These are phyloP conservation scores for Dorcus hopei DNA, from an alignment of 2,888 invertebrate species.

Conservation along the genomic window DNA sequence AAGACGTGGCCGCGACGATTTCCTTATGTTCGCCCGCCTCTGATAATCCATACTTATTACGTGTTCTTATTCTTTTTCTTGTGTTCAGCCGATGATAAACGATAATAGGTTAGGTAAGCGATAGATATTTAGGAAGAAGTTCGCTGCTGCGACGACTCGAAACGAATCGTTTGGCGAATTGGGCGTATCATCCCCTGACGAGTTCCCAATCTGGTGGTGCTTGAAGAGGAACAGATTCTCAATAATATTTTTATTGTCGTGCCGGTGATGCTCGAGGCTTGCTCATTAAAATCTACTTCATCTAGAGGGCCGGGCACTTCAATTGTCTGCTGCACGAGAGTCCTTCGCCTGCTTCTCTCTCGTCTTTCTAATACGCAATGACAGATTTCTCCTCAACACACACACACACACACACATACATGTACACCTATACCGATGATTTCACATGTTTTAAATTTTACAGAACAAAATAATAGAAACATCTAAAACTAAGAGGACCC, in stretches of 20 bases:
- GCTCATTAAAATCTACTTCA: conserved; percentile 33
- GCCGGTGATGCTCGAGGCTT: conserved; percentile 21
- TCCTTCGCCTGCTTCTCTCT: conserved; percentile 7
- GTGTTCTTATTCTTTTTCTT: conserved; percentile 46
- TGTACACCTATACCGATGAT: neutral
- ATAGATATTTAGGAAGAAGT: conserved; percentile 32
- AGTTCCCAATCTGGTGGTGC: neutral
- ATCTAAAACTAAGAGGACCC: too few species aligned
- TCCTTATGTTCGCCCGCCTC: conserved; percentile 38
- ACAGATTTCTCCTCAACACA: neutral
- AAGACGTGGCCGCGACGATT: conserved; percentile 27
- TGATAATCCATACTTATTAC: conserved; percentile 50
- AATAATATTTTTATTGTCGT: conserved; percentile 22
- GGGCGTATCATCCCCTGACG: too few species aligned
- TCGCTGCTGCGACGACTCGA: neutral
- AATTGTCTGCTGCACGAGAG: conserved; percentile 24
- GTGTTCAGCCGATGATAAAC: conserved; percentile 46
- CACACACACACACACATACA: neutral
- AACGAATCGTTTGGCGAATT: too few species aligned
- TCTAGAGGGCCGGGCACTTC: conserved; percentile 26
- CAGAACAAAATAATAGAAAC: too few species aligned
- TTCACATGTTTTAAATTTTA: too few species aligned
- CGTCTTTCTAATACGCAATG: neutral
- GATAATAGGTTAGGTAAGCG: conserved; percentile 47
- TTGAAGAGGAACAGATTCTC: conserved; percentile 2